Evolutionary conservation across 1,140 invertebrate genomes (phyloP).

Genomic region (Dendroctonus valens): DNA sequence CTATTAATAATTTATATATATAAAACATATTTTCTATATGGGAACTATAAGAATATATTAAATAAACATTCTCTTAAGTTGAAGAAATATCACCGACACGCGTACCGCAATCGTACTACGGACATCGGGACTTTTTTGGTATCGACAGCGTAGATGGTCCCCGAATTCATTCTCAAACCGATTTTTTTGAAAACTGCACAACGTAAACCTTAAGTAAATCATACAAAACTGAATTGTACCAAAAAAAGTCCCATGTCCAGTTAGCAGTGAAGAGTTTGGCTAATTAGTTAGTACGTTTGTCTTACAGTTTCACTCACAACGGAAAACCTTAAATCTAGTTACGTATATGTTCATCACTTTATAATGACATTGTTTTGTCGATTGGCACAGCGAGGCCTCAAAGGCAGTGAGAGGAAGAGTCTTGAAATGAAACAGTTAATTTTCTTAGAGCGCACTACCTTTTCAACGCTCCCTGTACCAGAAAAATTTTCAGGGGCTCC

Average conservation of each 20-base stretch:
- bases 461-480: not conserved
- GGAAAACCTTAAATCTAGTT: conserved; percentile 38
- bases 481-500: conserved; percentile 5
- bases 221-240: not conserved
- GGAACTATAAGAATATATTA: conserved; percentile 43
- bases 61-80: conserved; percentile 4
- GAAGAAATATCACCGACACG: conserved; percentile 13
- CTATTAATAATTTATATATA: conserved; percentile 27
- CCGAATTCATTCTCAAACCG: not conserved
- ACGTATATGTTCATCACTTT: conserved; percentile 48
- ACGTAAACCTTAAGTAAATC: too few species aligned
- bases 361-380: conserved; percentile 21
- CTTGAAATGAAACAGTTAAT: too few species aligned
- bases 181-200: too few species aligned
- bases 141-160: conserved; percentile 13
- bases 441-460: not conserved
- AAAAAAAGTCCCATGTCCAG: not conserved
- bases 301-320: conserved; percentile 11
- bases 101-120: not conserved
- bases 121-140: conserved; percentile 6
- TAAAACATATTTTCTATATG: conserved; percentile 38
- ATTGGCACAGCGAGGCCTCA: too few species aligned
- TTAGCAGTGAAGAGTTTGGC: not conserved
- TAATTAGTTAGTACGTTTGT: not conserved
- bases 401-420: too few species aligned